Evolutionary conservation across 2,113 vertebrate species (phyloP).

Genomic region (Mustelus asterias): DNA sequence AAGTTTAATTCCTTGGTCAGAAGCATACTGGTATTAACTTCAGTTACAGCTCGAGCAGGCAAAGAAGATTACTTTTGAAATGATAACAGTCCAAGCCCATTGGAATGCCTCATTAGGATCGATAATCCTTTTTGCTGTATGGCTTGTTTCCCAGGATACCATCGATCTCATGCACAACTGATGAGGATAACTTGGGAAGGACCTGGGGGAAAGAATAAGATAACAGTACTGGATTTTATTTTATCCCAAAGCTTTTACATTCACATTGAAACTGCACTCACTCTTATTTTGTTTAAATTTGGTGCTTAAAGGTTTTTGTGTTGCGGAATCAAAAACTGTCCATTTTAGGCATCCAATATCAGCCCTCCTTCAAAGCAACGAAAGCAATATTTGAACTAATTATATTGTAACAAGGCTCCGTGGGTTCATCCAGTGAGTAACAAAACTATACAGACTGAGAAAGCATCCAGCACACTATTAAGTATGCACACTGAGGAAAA

Average conservation of each 20-base stretch:
- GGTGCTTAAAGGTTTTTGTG: neutral
- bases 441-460: no score
- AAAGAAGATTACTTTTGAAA: slow-evolving; percentile 48
- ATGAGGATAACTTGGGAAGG: slow-evolving; percentile 94
- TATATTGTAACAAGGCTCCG: neutral
- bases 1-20: slow-evolving; percentile 45
- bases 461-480: no score
- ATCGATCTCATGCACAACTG: slow-evolving; percentile 92
- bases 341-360: neutral
- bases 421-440: no score
- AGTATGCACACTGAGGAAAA: no score
- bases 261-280: neutral
- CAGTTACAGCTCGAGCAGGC: slow-evolving; percentile 82
- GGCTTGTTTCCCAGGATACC: slow-evolving; percentile 99
- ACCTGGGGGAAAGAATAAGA: slow-evolving; percentile 62
- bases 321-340: neutral
- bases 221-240: neutral
- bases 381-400: neutral
- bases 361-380: neutral
- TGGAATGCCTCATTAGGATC: slow-evolving; percentile 67
- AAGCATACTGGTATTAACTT: slow-evolving; percentile 59
- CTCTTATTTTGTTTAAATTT: neutral
- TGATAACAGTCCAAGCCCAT: slow-evolving; percentile 41
- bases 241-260: neutral
- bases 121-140: slow-evolving; percentile 99